A percentile compares a stretch with the other conserved stretches of the same genome.
Conservation (phyloP, 2,113 vertebrate species). For the Stigmatopora argus region DNA sequence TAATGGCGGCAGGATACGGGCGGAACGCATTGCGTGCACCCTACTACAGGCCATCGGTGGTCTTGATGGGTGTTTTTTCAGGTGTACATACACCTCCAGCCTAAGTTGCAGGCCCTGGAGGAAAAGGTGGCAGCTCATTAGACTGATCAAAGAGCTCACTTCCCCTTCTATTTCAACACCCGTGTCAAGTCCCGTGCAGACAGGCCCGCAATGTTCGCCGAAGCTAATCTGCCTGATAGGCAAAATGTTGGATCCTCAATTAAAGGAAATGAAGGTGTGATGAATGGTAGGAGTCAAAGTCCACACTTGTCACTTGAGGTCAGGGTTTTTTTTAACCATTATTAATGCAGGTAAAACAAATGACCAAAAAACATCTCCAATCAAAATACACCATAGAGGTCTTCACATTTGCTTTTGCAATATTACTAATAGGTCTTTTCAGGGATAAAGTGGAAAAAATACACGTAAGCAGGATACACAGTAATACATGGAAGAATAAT, state of each 20-base stretch:
- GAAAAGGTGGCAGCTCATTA: slow-evolving; percentile 66
- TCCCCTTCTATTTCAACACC: slow-evolving; percentile 42
- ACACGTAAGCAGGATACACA: slow-evolving; percentile 5
- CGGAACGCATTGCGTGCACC: slow-evolving; percentile 38
- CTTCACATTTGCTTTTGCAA: too few relatives aligned
- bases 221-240: slow-evolving; percentile 55
- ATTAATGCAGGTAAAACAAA: too few relatives aligned
- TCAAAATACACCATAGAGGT: too few relatives aligned
- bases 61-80: slow-evolving; percentile 62
- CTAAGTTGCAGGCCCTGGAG: slow-evolving; percentile 52
- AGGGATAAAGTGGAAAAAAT: background rate
- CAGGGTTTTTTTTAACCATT: background rate
- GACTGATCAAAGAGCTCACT: slow-evolving; percentile 64
- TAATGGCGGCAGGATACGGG: slow-evolving; percentile 60
- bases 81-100: slow-evolving; percentile 54
- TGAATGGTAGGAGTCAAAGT: slow-evolving; percentile 6
- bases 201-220: slow-evolving; percentile 45
- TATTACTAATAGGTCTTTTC: background rate
- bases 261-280: slow-evolving; percentile 57
- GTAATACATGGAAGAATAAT: slow-evolving; percentile 8
- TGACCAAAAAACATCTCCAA: too few relatives aligned
- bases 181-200: slow-evolving; percentile 24
- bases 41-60: slow-evolving; percentile 33
- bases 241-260: slow-evolving; percentile 57
- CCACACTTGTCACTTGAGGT: background rate